Evolutionary conservation across 2,113 vertebrate genomes (phyloP).

Genomic region (Syrrhaptes paradoxus): DNA sequence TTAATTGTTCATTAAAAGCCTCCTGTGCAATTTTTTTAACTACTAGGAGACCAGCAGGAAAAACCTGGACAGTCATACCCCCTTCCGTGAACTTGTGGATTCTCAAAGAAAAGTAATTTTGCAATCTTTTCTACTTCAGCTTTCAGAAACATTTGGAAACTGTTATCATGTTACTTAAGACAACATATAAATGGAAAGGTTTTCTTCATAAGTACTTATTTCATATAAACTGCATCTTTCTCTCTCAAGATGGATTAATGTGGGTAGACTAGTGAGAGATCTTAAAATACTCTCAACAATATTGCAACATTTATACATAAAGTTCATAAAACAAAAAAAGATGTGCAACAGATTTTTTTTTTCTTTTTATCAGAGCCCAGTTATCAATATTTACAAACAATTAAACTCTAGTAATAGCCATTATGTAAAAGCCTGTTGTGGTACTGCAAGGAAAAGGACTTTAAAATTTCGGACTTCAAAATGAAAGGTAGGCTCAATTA

Average conservation of each 20-base stretch:
- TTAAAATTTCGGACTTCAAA: background rate
- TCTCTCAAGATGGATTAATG: background rate
- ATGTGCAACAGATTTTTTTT: background rate
- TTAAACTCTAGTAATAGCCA: background rate
- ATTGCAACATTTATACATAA: background rate
- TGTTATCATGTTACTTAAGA: background rate
- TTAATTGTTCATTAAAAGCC: background rate
- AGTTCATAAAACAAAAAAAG: background rate
- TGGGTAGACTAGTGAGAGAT: background rate
- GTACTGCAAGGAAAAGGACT: background rate
- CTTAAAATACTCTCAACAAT: background rate
- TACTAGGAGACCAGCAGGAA: background rate
- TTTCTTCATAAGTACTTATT: background rate
- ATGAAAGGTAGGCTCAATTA: background rate
- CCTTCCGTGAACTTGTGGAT: background rate
- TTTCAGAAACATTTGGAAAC: background rate
- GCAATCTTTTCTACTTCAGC: background rate
- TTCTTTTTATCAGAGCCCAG: background rate
- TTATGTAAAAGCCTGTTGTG: background rate
- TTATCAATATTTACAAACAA: background rate
- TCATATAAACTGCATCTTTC: background rate
- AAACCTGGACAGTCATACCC: background rate
- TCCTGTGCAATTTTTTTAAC: background rate
- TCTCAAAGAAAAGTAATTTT: background rate
- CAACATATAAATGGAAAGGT: background rate